Evolutionary conservation across 2,888 invertebrate species (phyloP).

Genomic region (Nymphalis urticae): DNA sequence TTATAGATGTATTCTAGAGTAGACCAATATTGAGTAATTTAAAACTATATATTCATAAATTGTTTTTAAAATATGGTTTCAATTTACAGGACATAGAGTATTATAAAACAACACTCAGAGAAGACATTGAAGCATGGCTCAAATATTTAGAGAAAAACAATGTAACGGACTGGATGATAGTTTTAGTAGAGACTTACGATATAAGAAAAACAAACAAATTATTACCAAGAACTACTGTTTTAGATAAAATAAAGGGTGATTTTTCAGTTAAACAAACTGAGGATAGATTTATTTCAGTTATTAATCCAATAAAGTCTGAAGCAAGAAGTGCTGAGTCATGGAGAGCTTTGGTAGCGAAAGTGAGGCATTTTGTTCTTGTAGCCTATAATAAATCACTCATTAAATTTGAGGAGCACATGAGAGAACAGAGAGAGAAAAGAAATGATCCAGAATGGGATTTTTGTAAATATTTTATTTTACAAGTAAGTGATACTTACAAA

Average conservation of each 20-base stretch:
- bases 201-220: constrained; percentile 95
- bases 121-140: constrained; percentile 94
- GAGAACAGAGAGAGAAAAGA: constrained; percentile 93
- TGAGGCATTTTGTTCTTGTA: constrained; percentile 90
- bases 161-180: constrained; percentile 95
- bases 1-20: too few relatives aligned
- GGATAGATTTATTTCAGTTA: constrained; percentile 92
- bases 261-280: constrained; percentile 93
- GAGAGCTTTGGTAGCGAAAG: constrained; percentile 90
- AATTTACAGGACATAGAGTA: constrained; percentile 91
- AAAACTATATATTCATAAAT: too few relatives aligned
- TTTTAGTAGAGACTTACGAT: constrained; percentile 95
- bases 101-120: constrained; percentile 92
- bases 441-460: constrained; percentile 97
- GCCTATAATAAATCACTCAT: constrained; percentile 93
- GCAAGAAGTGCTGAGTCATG: constrained; percentile 95
- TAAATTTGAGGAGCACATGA: constrained; percentile 93
- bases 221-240: constrained; percentile 93
- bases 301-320: constrained; percentile 95
- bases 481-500: constrained; percentile 76
- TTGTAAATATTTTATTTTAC: constrained; percentile 95
- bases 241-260: constrained; percentile 96
- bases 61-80: neutral
- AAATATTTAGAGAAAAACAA: constrained; percentile 87
- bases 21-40: too few relatives aligned